phyloP scores from a whole-genome alignment of 1,140 invertebrate genomes.

The Nymphalis io region DNA sequence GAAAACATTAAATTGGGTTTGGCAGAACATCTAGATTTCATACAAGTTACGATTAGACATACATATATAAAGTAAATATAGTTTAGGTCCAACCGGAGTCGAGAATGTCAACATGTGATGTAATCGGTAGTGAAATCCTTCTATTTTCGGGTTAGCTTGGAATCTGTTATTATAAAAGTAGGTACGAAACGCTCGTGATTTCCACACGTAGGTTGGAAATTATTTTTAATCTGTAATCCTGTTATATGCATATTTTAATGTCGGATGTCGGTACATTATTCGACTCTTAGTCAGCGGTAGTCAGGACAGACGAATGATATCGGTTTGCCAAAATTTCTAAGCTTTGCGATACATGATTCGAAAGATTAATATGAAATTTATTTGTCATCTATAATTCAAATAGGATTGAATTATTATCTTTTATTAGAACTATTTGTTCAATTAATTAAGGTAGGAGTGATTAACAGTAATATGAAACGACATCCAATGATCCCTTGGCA shows the following conservation, averaged over 20 bases:
- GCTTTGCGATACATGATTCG: conserved; percentile 14
- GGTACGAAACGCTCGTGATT: conserved; percentile 51
- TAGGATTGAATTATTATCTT: background rate
- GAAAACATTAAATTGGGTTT: conserved; percentile 66
- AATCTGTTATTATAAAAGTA: conserved; percentile 65
- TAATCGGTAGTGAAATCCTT: conserved; percentile 61
- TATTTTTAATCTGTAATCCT: conserved; percentile 42
- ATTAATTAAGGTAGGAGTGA: too few relatives aligned
- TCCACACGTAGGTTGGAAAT: conserved; percentile 38
- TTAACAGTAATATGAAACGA: too few relatives aligned
- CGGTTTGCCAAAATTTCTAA: conserved; percentile 30
- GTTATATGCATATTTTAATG: conserved; percentile 21
- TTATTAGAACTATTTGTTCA: background rate
- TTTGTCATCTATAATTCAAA: background rate
- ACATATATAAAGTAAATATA: conserved; percentile 53
- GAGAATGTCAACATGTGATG: conserved; percentile 69
- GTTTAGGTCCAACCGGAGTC: conserved; percentile 46
- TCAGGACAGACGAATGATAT: background rate
- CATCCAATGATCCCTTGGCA: too few relatives aligned
- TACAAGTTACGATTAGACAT: conserved; percentile 49
- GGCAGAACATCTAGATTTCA: conserved; percentile 58
- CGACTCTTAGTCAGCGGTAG: conserved; percentile 26
- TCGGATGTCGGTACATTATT: conserved; percentile 31
- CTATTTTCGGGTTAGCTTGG: conserved; percentile 68
- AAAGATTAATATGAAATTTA: conserved; percentile 13